Percentiles rank a stretch among this genome's conserved stretches.
These are phyloP conservation scores for Oncorhynchus clarkii DNA, from an alignment of 2,113 vertebrate species.

Conservation along the genomic window DNA sequence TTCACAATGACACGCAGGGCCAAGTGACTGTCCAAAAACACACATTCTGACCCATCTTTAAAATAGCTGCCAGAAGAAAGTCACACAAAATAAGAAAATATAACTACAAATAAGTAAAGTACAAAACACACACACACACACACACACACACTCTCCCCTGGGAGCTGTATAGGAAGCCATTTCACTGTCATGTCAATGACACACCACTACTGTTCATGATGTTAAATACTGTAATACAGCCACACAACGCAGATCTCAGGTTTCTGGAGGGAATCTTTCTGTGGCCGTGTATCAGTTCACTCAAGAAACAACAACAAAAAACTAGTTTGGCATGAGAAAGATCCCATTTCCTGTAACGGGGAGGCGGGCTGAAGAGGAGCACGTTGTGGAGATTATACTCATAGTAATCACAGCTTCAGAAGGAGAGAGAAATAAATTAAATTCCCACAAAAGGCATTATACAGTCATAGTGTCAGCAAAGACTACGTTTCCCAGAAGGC, in stretches of 20 bases:
- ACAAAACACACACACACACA: neutral
- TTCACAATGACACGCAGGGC: too few relatives aligned
- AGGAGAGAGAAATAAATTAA: neutral
- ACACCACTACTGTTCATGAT: neutral
- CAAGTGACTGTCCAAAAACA: too few relatives aligned
- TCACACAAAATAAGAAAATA: neutral
- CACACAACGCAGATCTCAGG: neutral
- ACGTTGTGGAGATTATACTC: neutral
- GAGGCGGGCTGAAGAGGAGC: neutral
- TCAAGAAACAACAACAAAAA: too few relatives aligned
- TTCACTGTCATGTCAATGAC: neutral
- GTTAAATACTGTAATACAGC: neutral
- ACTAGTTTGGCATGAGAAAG: neutral
- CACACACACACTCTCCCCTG: neutral
- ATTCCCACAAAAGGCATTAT: too few relatives aligned
- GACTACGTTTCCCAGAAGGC: constrained; percentile 25
- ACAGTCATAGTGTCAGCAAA: neutral
- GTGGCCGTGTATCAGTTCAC: neutral
- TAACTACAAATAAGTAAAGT: too few relatives aligned
- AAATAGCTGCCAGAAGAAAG: constrained; percentile 2
- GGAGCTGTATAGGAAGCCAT: neutral
- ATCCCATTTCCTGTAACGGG: neutral
- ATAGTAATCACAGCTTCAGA: neutral
- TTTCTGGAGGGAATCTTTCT: neutral
- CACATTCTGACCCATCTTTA: neutral